phyloP scores from a whole-genome alignment of 2,797 vertebrate genomes.

The Hoplostethus mediterraneus region DNA sequence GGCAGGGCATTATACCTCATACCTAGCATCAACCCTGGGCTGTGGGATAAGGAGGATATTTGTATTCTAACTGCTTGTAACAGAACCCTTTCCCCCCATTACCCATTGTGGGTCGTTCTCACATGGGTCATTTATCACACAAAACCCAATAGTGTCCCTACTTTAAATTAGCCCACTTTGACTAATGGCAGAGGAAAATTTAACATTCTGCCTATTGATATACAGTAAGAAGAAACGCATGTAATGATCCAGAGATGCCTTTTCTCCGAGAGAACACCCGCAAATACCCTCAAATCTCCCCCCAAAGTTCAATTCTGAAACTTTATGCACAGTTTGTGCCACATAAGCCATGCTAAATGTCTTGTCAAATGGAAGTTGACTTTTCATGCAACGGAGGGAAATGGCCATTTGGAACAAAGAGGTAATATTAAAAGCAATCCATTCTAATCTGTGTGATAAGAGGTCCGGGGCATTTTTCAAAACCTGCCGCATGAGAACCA shows the following conservation, averaged over 20 bases:
- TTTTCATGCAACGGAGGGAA: constrained; percentile 67
- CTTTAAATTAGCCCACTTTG: constrained; percentile 74
- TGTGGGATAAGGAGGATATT: constrained; percentile 43
- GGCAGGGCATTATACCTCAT: constrained; percentile 11
- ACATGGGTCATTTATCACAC: constrained; percentile 71
- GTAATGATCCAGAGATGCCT: constrained; percentile 69
- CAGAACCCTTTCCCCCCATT: constrained; percentile 66
- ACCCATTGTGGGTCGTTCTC: constrained; percentile 54
- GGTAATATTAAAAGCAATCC: constrained; percentile 79
- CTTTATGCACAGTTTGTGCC: constrained; percentile 59
- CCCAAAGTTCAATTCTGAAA: constrained; percentile 65
- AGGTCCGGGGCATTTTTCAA: constrained; percentile 64
- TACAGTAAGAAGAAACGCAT: constrained; percentile 51
- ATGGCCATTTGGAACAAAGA: constrained; percentile 69
- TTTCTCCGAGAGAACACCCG: constrained; percentile 36
- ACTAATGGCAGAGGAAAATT: constrained; percentile 64
- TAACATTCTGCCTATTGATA: constrained; percentile 63
- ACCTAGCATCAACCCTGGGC: constrained; percentile 15
- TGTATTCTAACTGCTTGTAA: constrained; percentile 66
- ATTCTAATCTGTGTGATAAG: constrained; percentile 74
- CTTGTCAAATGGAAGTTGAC: constrained; percentile 74
- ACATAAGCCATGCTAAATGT: constrained; percentile 64
- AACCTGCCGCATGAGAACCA: constrained; percentile 52
- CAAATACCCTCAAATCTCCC: constrained; percentile 45
- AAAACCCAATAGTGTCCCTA: constrained; percentile 67